Conservation (phyloP, 2,113 vertebrate species). For the Empidonax alnorum region DNA sequence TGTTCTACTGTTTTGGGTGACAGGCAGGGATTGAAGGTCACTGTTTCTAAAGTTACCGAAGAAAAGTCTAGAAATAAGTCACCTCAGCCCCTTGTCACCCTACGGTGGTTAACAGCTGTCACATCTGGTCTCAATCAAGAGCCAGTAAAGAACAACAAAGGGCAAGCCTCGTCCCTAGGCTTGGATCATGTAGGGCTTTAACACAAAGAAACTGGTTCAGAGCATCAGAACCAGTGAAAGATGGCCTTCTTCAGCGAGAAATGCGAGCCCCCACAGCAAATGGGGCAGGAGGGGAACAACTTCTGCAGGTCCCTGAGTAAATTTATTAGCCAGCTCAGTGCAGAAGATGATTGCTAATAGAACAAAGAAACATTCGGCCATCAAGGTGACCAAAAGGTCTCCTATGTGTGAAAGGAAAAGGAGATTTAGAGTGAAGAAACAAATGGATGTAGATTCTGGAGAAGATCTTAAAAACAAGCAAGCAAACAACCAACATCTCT, state of each 20-base stretch:
- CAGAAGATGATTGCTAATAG: background rate
- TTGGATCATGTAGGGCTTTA: background rate
- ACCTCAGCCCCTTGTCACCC: background rate
- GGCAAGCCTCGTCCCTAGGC: background rate
- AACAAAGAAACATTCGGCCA: background rate
- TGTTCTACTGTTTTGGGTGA: slow-evolving; percentile 2
- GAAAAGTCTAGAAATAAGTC: background rate
- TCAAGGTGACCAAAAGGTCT: background rate
- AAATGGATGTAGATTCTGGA: background rate
- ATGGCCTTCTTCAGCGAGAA: background rate
- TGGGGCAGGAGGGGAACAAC: fast-evolving
- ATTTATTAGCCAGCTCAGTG: background rate
- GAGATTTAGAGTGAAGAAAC: background rate
- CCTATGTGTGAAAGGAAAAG: background rate
- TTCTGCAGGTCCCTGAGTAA: background rate
- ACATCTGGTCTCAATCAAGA: slow-evolving; percentile 42
- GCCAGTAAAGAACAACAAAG: background rate
- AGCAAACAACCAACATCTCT: background rate
- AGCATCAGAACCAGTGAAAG: background rate
- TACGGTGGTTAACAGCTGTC: background rate
- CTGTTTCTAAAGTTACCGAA: background rate
- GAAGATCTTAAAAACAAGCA: background rate
- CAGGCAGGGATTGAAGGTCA: slow-evolving; percentile 5
- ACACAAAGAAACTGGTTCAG: background rate
- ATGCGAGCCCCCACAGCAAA: background rate